Base-by-base conservation (phyloP, 2,888 invertebrate species). In the Melinaea marsaeus region DNA sequence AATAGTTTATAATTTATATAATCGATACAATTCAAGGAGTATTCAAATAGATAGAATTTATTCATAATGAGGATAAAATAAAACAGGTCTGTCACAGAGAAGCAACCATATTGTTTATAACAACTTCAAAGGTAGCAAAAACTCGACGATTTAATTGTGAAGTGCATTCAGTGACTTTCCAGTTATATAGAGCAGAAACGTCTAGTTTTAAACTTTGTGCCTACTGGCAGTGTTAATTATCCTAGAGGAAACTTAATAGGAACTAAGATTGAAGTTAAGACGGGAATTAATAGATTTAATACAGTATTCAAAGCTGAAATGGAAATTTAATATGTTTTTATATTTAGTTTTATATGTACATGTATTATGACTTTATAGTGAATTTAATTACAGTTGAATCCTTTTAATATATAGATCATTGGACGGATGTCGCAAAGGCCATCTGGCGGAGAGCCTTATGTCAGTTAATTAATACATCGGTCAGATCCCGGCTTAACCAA, bases 141-240 rank as follows among this genome's bases (percentile, higher is more conserved):
- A 66, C 57, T 62, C 42, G 33, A 48, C 42, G 55, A 64, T 60
- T 64, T 62, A 66, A 68, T 66, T 63, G 63, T 60, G 51, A 66
- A 63, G 63, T 63, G 65, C 60, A 66, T 66, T 63, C 60, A 60
- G 60, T 13, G 60, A 55, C 60, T 54, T 55, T 57, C n/a, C 35
- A 63, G 56, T 46, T 60, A 42, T 55, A 51, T 13, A 61, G 58
- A 66, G 63, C 60, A 63, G 64, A 61, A 60, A 60, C 51, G 60
- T 51, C 60, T 57, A 63, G 60, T 60, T 61, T 58, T 54, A 60
- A 66, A 66, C 57, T 66, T 60, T 47, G 55, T 56, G 48, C 58
- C 60, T 60, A 63, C 60, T 55, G 60, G 58, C 63, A 55, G 58
- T 61, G 60, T 51, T 65, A 63, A 66, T 63, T 66, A 63, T 61